phyloP scores from a whole-genome alignment of 2,113 vertebrate species.

The Hemiprocne comata region DNA sequence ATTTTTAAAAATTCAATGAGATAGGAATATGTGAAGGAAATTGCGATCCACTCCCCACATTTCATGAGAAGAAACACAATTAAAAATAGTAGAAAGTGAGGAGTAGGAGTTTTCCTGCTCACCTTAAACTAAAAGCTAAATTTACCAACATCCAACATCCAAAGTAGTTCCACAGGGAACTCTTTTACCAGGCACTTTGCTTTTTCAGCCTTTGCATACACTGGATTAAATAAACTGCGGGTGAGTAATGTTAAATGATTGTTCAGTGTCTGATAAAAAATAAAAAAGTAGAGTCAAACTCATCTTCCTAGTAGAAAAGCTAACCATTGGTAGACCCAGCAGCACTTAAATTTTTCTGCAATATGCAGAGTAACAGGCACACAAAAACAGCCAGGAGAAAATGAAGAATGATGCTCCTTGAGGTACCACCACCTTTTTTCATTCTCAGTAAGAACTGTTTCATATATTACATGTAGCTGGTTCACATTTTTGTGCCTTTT shows the following conservation, averaged over 20 bases:
- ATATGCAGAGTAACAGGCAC: not conserved
- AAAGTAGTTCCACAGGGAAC: too few species aligned
- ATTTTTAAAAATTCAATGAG: not conserved
- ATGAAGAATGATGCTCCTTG: not conserved
- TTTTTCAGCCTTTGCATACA: not conserved
- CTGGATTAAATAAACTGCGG: not conserved
- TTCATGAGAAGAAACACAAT: not conserved
- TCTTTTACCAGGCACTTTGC: not conserved
- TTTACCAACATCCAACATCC: not conserved
- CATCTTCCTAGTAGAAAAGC: not conserved
- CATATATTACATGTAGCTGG: not conserved
- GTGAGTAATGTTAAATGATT: not conserved
- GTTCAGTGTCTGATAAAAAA: not conserved
- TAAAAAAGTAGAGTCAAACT: not conserved
- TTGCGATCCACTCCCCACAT: not conserved
- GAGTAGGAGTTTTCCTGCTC: not conserved
- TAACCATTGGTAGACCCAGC: not conserved
- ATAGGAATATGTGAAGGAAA: not conserved
- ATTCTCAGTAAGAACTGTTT: not conserved
- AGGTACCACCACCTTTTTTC: not conserved
- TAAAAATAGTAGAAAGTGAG: not conserved
- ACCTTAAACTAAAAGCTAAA: not conserved
- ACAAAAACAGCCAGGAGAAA: not conserved
- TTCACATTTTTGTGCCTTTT: not conserved
- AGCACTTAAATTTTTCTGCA: not conserved